These are phyloP conservation scores for Prunella strophiata DNA, from an alignment of 2,797 vertebrate genomes.

Conservation along the genomic window DNA sequence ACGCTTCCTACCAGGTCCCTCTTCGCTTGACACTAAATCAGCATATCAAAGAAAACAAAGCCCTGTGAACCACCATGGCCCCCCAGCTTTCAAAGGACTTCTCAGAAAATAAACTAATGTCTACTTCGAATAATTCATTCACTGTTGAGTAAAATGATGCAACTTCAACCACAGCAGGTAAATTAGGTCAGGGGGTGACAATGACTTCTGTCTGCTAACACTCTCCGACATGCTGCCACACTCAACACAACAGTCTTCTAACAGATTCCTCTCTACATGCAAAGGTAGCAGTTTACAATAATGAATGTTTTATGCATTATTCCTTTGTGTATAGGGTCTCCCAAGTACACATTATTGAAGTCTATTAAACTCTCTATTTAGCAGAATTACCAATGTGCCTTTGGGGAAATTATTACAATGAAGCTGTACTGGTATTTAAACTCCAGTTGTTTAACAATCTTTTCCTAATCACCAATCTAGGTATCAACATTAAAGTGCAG, in stretches of 20 bases:
- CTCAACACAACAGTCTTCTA: not conserved
- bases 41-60: not conserved
- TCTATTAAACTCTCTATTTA: slow-evolving; percentile 82
- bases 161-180: slow-evolving; percentile 34
- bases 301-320: slow-evolving; percentile 78
- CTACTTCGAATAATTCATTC: not conserved
- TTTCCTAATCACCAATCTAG: slow-evolving; percentile 71
- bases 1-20: not conserved
- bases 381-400: slow-evolving; percentile 77
- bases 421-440: slow-evolving; percentile 73
- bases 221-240: not conserved
- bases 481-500: slow-evolving; percentile 69
- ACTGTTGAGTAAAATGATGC: not conserved
- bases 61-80: not conserved
- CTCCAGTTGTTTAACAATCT: slow-evolving; percentile 78
- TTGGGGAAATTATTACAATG: slow-evolving; percentile 77
- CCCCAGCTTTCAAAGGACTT: not conserved
- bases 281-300: slow-evolving; percentile 79
- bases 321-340: slow-evolving; percentile 77
- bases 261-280: slow-evolving; percentile 68
- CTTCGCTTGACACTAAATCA: not conserved
- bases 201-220: slow-evolving; percentile 15
- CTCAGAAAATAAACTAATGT: slow-evolving; percentile 11
- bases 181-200: slow-evolving; percentile 11
- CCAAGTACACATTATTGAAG: slow-evolving; percentile 79